Evolutionary conservation across 2,113 vertebrate species (phyloP).

Genomic region (Xenotilapia flavipinnis): DNA sequence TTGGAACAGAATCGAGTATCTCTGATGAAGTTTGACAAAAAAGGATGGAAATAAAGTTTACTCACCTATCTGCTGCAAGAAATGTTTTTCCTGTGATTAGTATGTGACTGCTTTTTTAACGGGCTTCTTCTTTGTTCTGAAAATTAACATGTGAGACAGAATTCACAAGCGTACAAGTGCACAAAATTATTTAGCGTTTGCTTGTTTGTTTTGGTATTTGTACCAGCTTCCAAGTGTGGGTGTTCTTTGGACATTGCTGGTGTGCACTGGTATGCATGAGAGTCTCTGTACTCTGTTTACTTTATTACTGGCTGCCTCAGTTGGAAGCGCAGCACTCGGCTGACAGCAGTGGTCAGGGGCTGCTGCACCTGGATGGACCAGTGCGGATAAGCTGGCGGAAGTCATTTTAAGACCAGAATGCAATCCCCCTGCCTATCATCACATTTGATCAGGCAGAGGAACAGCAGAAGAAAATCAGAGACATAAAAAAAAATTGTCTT

Average conservation of each 20-base stretch:
- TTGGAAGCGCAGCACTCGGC: not conserved
- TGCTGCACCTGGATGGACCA: not conserved
- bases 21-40: not conserved
- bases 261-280: not conserved
- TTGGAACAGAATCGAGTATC: not conserved
- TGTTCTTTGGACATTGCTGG: not conserved
- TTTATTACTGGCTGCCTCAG: conserved; percentile 1
- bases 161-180: not conserved
- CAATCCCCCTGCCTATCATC: not conserved
- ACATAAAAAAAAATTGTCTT: not conserved
- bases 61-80: not conserved
- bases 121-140: not conserved
- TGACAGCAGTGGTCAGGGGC: conserved; percentile 33
- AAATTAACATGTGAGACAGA: not conserved
- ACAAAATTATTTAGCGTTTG: not conserved
- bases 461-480: not conserved
- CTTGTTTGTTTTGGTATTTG: not conserved
- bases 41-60: not conserved
- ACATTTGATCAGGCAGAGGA: not conserved
- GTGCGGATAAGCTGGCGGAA: not conserved
- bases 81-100: not conserved
- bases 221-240: not conserved
- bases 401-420: not conserved
- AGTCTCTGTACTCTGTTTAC: not conserved
- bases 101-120: not conserved